A percentile compares a stretch with the other conserved stretches of the same genome.
Conservation (phyloP, 2,113 vertebrate genomes). For the Aspidoscelis tigris region DNA sequence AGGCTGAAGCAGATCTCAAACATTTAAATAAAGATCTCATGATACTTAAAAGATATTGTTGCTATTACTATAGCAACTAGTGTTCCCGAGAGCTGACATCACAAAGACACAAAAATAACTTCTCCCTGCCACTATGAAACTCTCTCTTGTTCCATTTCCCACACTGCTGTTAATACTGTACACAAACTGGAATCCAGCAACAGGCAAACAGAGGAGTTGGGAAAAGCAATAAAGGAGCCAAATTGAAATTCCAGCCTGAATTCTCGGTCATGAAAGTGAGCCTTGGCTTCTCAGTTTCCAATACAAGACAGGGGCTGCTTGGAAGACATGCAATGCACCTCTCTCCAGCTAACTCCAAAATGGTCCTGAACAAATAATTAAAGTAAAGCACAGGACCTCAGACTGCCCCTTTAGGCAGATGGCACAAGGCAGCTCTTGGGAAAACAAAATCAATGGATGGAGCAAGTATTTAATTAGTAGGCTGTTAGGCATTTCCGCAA, state of each 20-base stretch:
- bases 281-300: background rate
- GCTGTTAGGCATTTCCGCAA: slow-evolving; percentile 22
- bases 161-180: background rate
- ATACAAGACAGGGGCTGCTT: background rate
- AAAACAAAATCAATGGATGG: slow-evolving; percentile 24
- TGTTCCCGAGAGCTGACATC: background rate
- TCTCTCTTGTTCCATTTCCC: slow-evolving; percentile 11
- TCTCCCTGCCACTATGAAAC: background rate
- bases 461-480: slow-evolving; percentile 23
- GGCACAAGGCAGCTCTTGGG: background rate
- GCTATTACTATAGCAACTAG: slow-evolving; percentile 32
- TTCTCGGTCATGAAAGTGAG: too few species aligned
- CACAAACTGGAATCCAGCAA: background rate
- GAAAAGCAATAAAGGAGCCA: background rate
- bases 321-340: background rate
- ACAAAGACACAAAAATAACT: slow-evolving; percentile 27
- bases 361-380: slow-evolving; percentile 17
- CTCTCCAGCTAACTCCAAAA: background rate
- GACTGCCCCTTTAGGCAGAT: slow-evolving; percentile 15
- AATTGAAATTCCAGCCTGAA: background rate
- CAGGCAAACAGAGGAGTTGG: background rate
- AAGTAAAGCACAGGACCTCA: slow-evolving; percentile 15
- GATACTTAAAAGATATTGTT: slow-evolving; percentile 7
- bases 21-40: background rate
- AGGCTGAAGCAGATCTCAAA: slow-evolving; percentile 2